Conservation (phyloP, 2,888 invertebrate genomes). For the Cecidostiba fungosa region DNA sequence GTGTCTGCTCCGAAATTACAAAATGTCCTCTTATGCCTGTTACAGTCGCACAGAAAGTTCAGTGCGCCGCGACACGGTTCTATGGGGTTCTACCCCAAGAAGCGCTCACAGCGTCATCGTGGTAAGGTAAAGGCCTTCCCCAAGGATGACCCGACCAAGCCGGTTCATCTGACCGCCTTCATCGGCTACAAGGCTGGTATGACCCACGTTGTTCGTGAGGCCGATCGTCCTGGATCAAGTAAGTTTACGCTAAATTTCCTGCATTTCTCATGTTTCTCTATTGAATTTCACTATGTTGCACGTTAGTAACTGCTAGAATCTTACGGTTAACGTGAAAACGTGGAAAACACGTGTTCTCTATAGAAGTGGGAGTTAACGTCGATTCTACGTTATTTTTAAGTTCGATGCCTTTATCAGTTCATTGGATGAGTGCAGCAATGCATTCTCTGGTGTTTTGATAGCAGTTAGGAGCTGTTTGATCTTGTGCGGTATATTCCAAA, state of each 20-base stretch:
- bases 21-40: slow-evolving; percentile 40
- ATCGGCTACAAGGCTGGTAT: slow-evolving; percentile 99
- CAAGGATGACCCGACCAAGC: slow-evolving; percentile 97
- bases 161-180: slow-evolving; percentile 98
- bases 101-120: slow-evolving; percentile 96
- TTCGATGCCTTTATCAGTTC: slow-evolving; percentile 70
- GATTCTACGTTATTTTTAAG: not conserved
- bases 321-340: not conserved
- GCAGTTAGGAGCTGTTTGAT: slow-evolving; percentile 78
- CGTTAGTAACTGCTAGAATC: not conserved
- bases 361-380: too few species aligned
- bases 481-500: slow-evolving; percentile 81
- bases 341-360: not conserved
- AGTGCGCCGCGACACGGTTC: slow-evolving; percentile 99
- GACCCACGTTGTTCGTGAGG: slow-evolving; percentile 99
- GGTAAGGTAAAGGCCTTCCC: slow-evolving; percentile 99
- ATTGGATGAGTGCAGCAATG: slow-evolving; percentile 68
- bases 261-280: slow-evolving; percentile 23
- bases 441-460: slow-evolving; percentile 65
- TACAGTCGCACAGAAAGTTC: slow-evolving; percentile 99
- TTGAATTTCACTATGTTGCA: not conserved
- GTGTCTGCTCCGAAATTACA: slow-evolving; percentile 43
- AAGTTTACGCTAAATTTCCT: slow-evolving; percentile 80
- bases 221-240: slow-evolving; percentile 99
- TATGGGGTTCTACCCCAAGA: slow-evolving; percentile 99